phyloP scores from a whole-genome alignment of 2,888 invertebrate genomes.

The Papilio gigon region DNA sequence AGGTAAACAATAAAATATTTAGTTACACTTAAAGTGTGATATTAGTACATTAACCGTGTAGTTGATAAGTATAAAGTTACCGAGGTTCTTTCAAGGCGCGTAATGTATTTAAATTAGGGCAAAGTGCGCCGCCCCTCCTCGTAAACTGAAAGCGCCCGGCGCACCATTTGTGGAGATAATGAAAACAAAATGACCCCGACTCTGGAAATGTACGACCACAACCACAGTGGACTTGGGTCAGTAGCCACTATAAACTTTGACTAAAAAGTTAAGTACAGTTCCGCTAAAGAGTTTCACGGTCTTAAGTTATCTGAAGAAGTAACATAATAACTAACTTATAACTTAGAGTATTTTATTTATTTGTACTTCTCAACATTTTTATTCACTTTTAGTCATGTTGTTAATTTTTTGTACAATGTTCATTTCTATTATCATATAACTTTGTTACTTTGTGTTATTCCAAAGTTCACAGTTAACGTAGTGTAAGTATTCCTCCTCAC shows the following conservation, averaged over 20 bases:
- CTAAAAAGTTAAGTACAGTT: too few relatives aligned
- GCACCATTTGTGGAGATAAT: conserved; percentile 51
- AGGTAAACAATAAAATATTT: neutral
- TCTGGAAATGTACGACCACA: conserved; percentile 13
- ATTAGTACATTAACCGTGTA: conserved; percentile 43
- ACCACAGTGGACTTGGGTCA: conserved; percentile 20
- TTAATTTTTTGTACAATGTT: neutral
- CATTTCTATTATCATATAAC: neutral
- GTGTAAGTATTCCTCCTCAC: conserved; percentile 42
- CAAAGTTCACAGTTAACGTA: conserved; percentile 43
- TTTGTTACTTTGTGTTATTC: too few relatives aligned
- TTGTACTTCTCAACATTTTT: too few relatives aligned
- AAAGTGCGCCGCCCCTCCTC: conserved; percentile 48
- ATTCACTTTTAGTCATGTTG: too few relatives aligned
- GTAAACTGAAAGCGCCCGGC: conserved; percentile 49
- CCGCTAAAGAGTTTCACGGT: too few relatives aligned
- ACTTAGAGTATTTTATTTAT: too few relatives aligned
- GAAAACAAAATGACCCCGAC: conserved; percentile 52
- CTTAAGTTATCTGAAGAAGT: too few relatives aligned
- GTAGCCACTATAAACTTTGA: neutral
- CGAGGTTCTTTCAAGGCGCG: conserved; percentile 50
- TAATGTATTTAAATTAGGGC: conserved; percentile 65
- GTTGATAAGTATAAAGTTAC: conserved; percentile 35
- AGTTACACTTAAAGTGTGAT: conserved; percentile 1
- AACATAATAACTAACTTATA: too few relatives aligned